Evolutionary conservation across 1,140 invertebrate genomes (phyloP).

Genomic region (Helicoverpa zea): DNA sequence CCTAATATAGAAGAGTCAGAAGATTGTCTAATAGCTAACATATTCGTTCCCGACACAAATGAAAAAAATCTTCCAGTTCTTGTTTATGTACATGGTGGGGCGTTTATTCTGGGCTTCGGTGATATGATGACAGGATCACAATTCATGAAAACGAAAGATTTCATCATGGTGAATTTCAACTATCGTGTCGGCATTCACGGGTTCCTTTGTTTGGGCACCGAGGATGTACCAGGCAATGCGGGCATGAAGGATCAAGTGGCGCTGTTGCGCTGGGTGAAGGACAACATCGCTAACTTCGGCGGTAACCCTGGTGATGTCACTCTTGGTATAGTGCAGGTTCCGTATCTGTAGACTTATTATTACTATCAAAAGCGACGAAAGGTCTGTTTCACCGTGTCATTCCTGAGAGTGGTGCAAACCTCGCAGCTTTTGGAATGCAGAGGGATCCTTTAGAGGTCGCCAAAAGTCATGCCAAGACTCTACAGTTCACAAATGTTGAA

Average conservation of each 20-base stretch:
- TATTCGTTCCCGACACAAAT: conserved; percentile 68
- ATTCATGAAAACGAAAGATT: conserved; percentile 52
- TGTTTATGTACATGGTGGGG: conserved; percentile 67
- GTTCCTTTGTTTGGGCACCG: conserved; percentile 63
- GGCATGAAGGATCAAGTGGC: conserved; percentile 67
- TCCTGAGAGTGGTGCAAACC: conserved; percentile 55
- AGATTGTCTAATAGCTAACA: conserved; percentile 72
- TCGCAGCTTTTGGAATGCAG: conserved; percentile 52
- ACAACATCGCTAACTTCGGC: conserved; percentile 61
- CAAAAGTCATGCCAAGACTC: neutral
- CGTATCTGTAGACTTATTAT: conserved; percentile 53
- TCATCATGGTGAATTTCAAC: conserved; percentile 53
- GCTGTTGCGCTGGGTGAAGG: conserved; percentile 56
- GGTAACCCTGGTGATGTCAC: conserved; percentile 63
- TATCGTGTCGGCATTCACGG: conserved; percentile 44
- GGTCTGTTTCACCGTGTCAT: conserved; percentile 62
- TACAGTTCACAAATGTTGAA: neutral
- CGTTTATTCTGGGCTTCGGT: conserved; percentile 55
- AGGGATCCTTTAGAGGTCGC: conserved; percentile 28
- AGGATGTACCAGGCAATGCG: conserved; percentile 62
- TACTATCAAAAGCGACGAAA: conserved; percentile 54
- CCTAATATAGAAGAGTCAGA: conserved; percentile 54
- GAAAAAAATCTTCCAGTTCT: conserved; percentile 69
- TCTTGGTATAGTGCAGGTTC: conserved; percentile 59
- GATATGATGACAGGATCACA: conserved; percentile 38